Percentiles rank a stretch among this genome's conserved stretches.
phyloP scores from a whole-genome alignment of 2,888 invertebrate genomes.

The Patella depressa region DNA sequence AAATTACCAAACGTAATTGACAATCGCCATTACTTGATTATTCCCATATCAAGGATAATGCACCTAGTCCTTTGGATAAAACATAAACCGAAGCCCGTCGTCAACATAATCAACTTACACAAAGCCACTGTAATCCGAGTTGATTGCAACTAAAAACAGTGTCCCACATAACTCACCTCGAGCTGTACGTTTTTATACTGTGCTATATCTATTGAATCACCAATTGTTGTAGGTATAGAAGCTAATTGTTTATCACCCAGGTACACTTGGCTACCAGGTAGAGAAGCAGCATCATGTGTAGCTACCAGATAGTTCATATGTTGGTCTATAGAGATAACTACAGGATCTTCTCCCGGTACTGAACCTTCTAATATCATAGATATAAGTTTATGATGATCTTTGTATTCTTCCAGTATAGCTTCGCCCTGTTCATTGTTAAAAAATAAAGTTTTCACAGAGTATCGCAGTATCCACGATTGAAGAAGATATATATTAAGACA shows the following conservation, averaged over 20 bases:
- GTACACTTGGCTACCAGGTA: neutral
- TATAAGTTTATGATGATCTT: constrained; percentile 11
- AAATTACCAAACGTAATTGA: too few relatives aligned
- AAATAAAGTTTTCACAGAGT: too few relatives aligned
- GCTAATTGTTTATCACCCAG: constrained; percentile 2
- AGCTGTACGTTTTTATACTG: constrained; percentile 3
- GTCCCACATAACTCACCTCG: constrained; percentile 11
- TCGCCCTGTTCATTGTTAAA: neutral
- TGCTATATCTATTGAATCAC: neutral
- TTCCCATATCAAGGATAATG: too few relatives aligned
- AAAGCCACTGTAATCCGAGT: too few relatives aligned
- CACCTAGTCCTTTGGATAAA: too few relatives aligned
- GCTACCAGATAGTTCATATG: constrained; percentile 17
- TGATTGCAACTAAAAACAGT: too few relatives aligned
- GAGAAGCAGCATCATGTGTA: constrained; percentile 1
- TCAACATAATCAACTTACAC: too few relatives aligned
- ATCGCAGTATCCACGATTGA: too few relatives aligned
- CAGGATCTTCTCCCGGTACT: constrained; percentile 30
- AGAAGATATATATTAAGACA: too few relatives aligned
- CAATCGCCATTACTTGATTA: too few relatives aligned
- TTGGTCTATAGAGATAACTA: constrained; percentile 8
- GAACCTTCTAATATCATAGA: constrained; percentile 21
- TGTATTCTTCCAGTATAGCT: neutral
- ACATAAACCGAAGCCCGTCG: too few relatives aligned
- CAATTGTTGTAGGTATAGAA: neutral